Base-by-base conservation (phyloP, 2,888 invertebrate genomes). In the Bedellia somnulentella region DNA sequence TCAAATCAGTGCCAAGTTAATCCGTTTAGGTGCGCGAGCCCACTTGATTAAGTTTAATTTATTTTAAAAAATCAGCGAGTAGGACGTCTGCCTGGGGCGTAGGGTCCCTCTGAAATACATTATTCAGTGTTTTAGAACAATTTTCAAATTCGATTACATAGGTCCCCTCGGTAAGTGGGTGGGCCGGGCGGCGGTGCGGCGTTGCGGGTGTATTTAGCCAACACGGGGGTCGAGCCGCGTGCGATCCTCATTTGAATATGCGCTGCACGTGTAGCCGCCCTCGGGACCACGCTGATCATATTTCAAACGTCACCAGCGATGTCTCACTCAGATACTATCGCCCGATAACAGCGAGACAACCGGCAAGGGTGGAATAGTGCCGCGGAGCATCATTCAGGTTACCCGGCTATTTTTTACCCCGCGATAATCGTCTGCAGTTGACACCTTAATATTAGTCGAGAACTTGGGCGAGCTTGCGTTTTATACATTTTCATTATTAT, bases 111-210 rank as follows among this genome's bases (percentile, higher is more conserved):
- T 59, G 45, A 62, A 67, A 75, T 75, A 73, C 75, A 75, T 75
- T 75, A 75, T 75, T 73, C 73, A 75, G 73, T 75, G 75, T 75
- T 75, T 75, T 75, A 75, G 75, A 75, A 75, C 75, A 75, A 75
- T 75, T 75, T 75, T 75, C 73, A 75, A 75, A 75, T 75, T 75
- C 75, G 75, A 75, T 75, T 75, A 75, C 75, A 75, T 75, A 75
- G 73, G 71, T 59, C 68, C 70, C 68, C 67, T 70, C 57, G 55
- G 71, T 68, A 67, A 75, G 75, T 62, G 64, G 64, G 64, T 62
- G 64, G 64, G 64, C 56, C 55, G 64, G 59, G 59, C 57, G 53
- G 46, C 34, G 42, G 29, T 32, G 39, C 40, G 44, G 45, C 44
- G 57, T 54, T 62, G 62, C 67, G 68, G 68, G 63, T 59, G 70